Evolutionary conservation across 2,113 vertebrate genomes (phyloP).

Genomic region (Anarhynchus alexandrinus): DNA sequence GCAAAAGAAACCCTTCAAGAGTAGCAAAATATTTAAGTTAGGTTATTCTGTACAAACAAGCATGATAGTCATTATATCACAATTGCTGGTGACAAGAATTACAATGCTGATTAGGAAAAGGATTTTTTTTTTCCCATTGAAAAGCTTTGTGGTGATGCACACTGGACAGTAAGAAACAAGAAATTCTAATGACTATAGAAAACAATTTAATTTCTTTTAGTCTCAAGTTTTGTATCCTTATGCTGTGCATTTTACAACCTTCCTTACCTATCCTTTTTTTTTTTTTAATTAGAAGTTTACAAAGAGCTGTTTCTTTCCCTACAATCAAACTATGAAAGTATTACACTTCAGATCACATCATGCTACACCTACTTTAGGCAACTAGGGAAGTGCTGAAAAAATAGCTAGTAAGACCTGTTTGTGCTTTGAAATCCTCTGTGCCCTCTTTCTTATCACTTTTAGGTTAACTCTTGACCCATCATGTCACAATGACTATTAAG

Average conservation of each 20-base stretch:
- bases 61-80: not conserved
- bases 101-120: not conserved
- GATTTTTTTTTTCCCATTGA: not conserved
- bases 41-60: not conserved
- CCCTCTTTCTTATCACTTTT: not conserved
- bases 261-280: not conserved
- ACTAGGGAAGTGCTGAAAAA: not conserved
- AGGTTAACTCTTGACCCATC: not conserved
- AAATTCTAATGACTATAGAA: not conserved
- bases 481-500: not conserved
- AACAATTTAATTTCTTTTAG: not conserved
- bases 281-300: not conserved
- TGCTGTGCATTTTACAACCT: not conserved
- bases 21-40: not conserved
- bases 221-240: not conserved
- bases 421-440: not conserved
- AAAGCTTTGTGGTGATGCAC: not conserved
- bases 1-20: not conserved
- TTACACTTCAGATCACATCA: not conserved
- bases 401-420: not conserved
- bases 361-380: not conserved
- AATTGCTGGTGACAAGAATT: not conserved
- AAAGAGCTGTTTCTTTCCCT: not conserved
- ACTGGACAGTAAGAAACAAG: not conserved
- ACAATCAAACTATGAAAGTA: not conserved